Base-by-base conservation (phyloP, 1,140 invertebrate species). In the Gryon sp. region DNA sequence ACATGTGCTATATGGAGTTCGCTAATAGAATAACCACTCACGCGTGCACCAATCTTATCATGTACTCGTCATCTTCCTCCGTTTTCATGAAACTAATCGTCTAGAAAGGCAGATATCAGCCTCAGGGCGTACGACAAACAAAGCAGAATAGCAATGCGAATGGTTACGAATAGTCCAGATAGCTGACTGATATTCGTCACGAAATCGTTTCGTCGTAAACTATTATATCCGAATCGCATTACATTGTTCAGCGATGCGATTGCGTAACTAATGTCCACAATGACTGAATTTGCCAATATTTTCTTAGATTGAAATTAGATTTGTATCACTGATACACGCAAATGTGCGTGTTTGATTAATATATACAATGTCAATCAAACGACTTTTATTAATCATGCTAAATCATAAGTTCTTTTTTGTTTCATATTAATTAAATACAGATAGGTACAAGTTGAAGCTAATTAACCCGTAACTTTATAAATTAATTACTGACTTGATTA, bases 1-100 rank as follows among this genome's bases (percentile, higher is more conserved):
- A 24, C 3, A 24, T 52, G 55, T 59, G 41, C 46, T 72, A 55
- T 72, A 55, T 55, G 53, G 57, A 62, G 68, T 52, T 76, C 45
- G 63, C 68, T 74, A 63, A 80, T 77, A 55, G 57, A 65, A 77
- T 75, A 73, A 65, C 48, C 63, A 53, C 40, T 78, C 62, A 62
- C 62, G 68, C 63, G 73, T 74, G 59, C 22, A 59, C 40, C 41
- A 50, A 76, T 76, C 72, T 78, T 82, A 80, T 80, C 76, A 46
- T 34, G 15, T 36, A 70, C 66, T 75, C 70, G 62, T 75, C 72
- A 76, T 78, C 73, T 69, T 77, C 62, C 80, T 63, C 76, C 72
- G 74, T 78, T 80, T 80, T 68, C 76, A 79, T 73, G 70, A 53
- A 82, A 74, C 46, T 72, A 82, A 82, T 82, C 76, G 80, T 69